phyloP scores from a whole-genome alignment of 2,888 invertebrate species.

The Epiblema foenella region DNA sequence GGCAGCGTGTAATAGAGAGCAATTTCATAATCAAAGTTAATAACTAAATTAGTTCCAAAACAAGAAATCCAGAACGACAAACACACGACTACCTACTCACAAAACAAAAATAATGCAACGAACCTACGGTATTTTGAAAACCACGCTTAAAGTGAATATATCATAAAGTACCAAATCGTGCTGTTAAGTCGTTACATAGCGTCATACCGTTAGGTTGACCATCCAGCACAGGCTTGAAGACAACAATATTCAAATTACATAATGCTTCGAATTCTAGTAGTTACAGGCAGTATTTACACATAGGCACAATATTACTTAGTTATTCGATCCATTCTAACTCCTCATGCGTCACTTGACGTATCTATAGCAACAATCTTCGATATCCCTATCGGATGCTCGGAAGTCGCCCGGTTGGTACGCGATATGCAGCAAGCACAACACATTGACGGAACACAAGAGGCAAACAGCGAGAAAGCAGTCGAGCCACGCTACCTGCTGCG shows the following conservation, averaged over 20 bases:
- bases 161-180: constrained; percentile 51
- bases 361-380: constrained; percentile 72
- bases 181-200: constrained; percentile 46
- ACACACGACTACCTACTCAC: constrained; percentile 44
- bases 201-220: constrained; percentile 28
- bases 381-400: constrained; percentile 66
- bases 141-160: constrained; percentile 18
- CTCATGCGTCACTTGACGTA: constrained; percentile 61
- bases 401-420: constrained; percentile 72
- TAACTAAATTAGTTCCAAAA: constrained; percentile 39
- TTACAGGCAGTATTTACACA: constrained; percentile 33
- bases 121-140: constrained; percentile 34
- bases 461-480: constrained; percentile 88
- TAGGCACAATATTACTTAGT: constrained; percentile 34
- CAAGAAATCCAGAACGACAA: constrained; percentile 34
- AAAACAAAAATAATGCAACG: constrained; percentile 36
- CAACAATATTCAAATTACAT: constrained; percentile 20
- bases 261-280: constrained; percentile 29
- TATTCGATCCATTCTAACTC: constrained; percentile 34
- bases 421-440: constrained; percentile 87
- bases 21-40: constrained; percentile 74
- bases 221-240: constrained; percentile 30
- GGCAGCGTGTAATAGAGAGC: constrained; percentile 83
- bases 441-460: constrained; percentile 87
- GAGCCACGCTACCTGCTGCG: constrained; percentile 93